Conservation (phyloP, 2,888 invertebrate genomes). For the Mactromeris polynyma region DNA sequence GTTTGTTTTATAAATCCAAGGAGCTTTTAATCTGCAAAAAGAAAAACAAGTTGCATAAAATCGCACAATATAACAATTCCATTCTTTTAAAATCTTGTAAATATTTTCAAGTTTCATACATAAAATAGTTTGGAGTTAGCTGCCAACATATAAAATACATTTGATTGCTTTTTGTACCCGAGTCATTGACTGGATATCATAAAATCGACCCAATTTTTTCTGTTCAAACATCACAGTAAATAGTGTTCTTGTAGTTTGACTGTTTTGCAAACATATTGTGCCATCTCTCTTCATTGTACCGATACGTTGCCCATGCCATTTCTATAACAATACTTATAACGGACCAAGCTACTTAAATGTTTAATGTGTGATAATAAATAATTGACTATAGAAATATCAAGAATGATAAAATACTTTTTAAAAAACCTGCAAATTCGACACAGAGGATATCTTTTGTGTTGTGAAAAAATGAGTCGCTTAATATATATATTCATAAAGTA, state of each 20-base stretch:
- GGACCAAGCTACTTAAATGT: conserved; percentile 25
- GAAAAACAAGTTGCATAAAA: not conserved
- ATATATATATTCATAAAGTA: not conserved
- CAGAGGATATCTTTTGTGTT: not conserved
- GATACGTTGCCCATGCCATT: not conserved
- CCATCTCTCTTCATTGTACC: conserved; percentile 7
- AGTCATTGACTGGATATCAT: conserved; percentile 22
- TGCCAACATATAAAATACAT: not conserved
- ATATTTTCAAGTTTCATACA: not conserved
- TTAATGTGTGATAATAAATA: conserved; percentile 13
- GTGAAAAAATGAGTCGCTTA: not conserved
- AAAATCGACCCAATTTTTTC: not conserved
- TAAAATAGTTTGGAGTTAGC: not conserved
- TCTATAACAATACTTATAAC: not conserved
- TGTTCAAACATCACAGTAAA: conserved; percentile 31
- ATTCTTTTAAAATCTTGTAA: not conserved
- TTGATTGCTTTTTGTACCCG: not conserved
- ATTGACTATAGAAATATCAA: not conserved
- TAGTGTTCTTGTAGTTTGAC: not conserved
- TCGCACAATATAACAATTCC: not conserved
- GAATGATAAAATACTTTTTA: not conserved
- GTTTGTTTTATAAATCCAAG: not conserved
- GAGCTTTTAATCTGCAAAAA: not conserved
- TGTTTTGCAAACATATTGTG: conserved; percentile 15
- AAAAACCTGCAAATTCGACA: not conserved